These are phyloP conservation scores for Microcebus murinus DNA, from an alignment of 2,113 vertebrate genomes.

Conservation along the genomic window DNA sequence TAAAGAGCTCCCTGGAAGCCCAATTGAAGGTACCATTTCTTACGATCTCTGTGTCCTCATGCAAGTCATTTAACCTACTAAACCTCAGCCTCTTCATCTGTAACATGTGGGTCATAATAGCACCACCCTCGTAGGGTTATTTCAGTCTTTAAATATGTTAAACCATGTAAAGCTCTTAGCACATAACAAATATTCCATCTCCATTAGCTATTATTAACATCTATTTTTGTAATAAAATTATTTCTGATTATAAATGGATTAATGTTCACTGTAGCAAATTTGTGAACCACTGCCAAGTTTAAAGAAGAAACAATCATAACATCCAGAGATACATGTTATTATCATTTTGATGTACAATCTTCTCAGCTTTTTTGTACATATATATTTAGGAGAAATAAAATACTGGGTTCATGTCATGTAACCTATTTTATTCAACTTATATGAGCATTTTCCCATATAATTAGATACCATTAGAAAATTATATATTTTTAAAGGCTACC, in stretches of 20 bases:
- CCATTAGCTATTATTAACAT: constrained; percentile 6
- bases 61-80: neutral
- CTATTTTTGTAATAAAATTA: constrained; percentile 33
- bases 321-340: neutral
- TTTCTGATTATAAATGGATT: constrained; percentile 30
- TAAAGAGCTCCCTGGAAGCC: neutral
- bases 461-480: constrained; percentile 18
- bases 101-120: neutral
- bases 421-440: constrained; percentile 11
- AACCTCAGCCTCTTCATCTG: constrained; percentile 4
- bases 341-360: neutral
- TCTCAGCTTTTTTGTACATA: neutral
- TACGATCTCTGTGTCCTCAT: neutral
- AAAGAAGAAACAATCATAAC: constrained; percentile 22
- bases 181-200: neutral
- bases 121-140: neutral
- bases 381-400: neutral
- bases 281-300: neutral
- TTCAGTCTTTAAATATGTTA: constrained; percentile 43
- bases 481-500: constrained; percentile 25
- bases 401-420: neutral
- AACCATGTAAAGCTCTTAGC: neutral
- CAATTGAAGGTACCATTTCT: neutral
- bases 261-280: neutral
- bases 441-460: neutral